Evolutionary conservation across 2,888 invertebrate genomes (phyloP).

Genomic region (Timema cristinae): DNA sequence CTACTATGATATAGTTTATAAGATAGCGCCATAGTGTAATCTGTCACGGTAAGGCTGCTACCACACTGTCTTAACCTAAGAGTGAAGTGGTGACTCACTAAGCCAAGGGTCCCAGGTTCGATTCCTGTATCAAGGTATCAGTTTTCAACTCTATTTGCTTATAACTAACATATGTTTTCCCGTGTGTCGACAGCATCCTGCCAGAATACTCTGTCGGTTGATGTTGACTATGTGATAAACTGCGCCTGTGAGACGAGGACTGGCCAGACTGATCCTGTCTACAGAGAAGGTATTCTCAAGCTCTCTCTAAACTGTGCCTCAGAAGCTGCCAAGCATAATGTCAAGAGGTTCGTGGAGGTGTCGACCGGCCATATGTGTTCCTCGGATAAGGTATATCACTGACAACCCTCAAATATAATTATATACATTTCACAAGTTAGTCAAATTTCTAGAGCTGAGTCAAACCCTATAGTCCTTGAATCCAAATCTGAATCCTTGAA

Average conservation of each 20-base stretch:
- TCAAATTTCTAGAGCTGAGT: too few species aligned
- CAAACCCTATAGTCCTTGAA: too few species aligned
- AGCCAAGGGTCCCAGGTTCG: too few species aligned
- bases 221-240: constrained; percentile 79
- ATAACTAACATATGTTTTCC: not conserved
- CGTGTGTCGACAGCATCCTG: constrained; percentile 64
- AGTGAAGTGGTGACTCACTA: too few species aligned
- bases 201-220: constrained; percentile 54
- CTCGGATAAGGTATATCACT: constrained; percentile 65
- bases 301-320: constrained; percentile 79
- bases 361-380: constrained; percentile 79
- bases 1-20: too few species aligned
- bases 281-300: constrained; percentile 82
- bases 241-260: constrained; percentile 89
- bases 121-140: too few species aligned
- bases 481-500: not conserved
- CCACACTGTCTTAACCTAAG: too few species aligned
- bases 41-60: too few species aligned
- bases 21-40: too few species aligned
- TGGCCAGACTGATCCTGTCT: constrained; percentile 85
- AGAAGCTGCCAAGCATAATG: constrained; percentile 65
- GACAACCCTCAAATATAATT: too few species aligned
- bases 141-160: not conserved
- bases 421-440: too few species aligned
- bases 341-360: constrained; percentile 73